Percentiles rank a stretch among this genome's conserved stretches.
Conservation (phyloP, 1,140 invertebrate genomes). For the Drosophila elegans region DNA sequence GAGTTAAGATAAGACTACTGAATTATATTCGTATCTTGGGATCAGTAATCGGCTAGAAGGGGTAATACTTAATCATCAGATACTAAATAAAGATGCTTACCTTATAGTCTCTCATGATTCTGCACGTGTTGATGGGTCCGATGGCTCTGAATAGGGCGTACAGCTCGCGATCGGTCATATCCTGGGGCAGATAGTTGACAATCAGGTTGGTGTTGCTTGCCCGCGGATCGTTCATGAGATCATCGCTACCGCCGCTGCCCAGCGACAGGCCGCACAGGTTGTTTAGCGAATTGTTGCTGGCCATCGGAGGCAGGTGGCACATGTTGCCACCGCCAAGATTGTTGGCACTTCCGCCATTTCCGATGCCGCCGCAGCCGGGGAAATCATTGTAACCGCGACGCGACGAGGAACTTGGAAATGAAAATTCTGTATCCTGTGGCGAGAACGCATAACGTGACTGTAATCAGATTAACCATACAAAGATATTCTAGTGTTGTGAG, state of each 20-base stretch:
- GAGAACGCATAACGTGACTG: constrained; percentile 85
- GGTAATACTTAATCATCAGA: no score
- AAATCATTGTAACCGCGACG: constrained; percentile 80
- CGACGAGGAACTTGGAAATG: constrained; percentile 82
- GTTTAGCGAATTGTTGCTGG: constrained; percentile 83
- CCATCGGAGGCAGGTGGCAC: constrained; percentile 76
- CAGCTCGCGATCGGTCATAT: constrained; percentile 95
- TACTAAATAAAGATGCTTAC: constrained; percentile 84
- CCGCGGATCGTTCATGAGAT: constrained; percentile 67
- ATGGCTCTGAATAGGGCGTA: constrained; percentile 94
- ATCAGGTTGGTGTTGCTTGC: constrained; percentile 92
- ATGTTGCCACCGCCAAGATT: constrained; percentile 72
- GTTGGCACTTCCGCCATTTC: constrained; percentile 74
- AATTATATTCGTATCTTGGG: no score
- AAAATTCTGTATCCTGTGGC: constrained; percentile 85
- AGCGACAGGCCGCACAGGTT: constrained; percentile 70
- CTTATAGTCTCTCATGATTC: constrained; percentile 96
- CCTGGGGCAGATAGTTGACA: constrained; percentile 98
- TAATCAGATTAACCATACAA: constrained; percentile 82
- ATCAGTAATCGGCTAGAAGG: no score
- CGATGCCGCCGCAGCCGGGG: constrained; percentile 61
- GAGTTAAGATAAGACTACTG: no score
- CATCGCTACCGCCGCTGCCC: constrained; percentile 72
- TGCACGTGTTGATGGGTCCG: constrained; percentile 94
- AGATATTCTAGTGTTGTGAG: constrained; percentile 80